Conservation (phyloP, 2,888 invertebrate genomes). For the Chirona hameri region DNA sequence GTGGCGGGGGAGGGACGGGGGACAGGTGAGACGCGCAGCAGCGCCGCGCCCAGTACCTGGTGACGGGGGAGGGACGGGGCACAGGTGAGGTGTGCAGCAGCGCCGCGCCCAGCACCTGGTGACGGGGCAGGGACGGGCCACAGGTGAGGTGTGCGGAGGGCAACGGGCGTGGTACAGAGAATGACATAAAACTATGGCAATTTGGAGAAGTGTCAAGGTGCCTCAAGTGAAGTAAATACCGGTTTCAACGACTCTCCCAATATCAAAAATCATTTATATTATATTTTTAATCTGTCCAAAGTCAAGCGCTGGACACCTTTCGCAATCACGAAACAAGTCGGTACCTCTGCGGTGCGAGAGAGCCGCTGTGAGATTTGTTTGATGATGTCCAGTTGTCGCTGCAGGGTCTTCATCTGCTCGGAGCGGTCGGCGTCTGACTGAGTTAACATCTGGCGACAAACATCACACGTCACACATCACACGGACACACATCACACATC, state of each 20-base stretch:
- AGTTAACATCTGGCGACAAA: not conserved
- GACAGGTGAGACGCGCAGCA: slow-evolving; percentile 53
- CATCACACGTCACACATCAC: not conserved
- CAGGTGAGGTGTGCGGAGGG: not conserved
- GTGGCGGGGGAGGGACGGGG: slow-evolving; percentile 14
- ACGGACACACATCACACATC: too few species aligned
- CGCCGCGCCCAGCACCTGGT: slow-evolving; percentile 54
- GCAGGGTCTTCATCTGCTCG: not conserved
- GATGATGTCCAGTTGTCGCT: slow-evolving; percentile 12
- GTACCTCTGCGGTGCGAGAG: not conserved
- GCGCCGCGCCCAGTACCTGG: slow-evolving; percentile 55
- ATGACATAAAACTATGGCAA: too few species aligned
- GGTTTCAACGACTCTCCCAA: too few species aligned
- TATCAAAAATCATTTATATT: too few species aligned
- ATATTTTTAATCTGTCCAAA: too few species aligned
- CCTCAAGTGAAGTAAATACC: too few species aligned
- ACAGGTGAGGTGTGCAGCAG: too few species aligned
- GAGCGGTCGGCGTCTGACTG: not conserved
- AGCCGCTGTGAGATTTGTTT: slow-evolving; percentile 3
- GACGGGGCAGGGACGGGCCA: not conserved
- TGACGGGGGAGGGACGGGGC: slow-evolving; percentile 22
- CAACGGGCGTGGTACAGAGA: too few species aligned
- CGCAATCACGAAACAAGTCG: too few species aligned
- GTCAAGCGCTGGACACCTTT: too few species aligned
- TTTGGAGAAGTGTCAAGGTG: too few species aligned